phyloP scores from a whole-genome alignment of 2,888 invertebrate species.

The Teleiodes luculella region DNA sequence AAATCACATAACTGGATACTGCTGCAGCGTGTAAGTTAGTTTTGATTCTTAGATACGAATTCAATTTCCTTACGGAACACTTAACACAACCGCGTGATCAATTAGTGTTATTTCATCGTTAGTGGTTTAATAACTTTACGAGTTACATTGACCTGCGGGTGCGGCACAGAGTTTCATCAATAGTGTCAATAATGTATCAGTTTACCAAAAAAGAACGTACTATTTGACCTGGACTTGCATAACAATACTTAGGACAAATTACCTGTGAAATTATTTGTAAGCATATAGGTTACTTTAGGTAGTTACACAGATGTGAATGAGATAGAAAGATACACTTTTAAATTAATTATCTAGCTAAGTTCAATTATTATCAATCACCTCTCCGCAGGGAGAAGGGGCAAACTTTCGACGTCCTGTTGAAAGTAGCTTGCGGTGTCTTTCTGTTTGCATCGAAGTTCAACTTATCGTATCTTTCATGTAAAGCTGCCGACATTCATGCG shows the following conservation, averaged over 20 bases:
- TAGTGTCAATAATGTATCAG: slow-evolving; percentile 31
- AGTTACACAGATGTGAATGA: too few species aligned
- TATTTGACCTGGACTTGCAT: background rate
- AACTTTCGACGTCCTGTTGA: background rate
- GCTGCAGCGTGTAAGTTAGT: slow-evolving; percentile 33
- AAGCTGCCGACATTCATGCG: slow-evolving; percentile 33
- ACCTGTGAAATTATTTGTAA: too few species aligned
- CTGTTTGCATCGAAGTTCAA: background rate
- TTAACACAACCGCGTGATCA: slow-evolving; percentile 26
- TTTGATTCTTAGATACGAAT: slow-evolving; percentile 25
- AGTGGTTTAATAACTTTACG: slow-evolving; percentile 28
- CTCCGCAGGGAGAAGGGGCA: background rate
- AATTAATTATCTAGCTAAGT: too few species aligned
- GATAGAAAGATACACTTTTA: too few species aligned
- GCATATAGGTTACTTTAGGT: too few species aligned
- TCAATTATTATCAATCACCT: too few species aligned
- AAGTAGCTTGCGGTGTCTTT: background rate
- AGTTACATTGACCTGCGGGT: slow-evolving; percentile 27
- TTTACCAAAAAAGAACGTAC: slow-evolving; percentile 26
- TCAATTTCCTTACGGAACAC: slow-evolving; percentile 27
- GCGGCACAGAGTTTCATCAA: slow-evolving; percentile 33
- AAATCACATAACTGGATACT: slow-evolving; percentile 31
- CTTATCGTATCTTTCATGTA: slow-evolving; percentile 27
- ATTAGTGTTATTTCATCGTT: slow-evolving; percentile 33
- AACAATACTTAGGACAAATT: background rate